These are phyloP conservation scores for Penaeus japonicus DNA, from an alignment of 1,140 invertebrate species.

Conservation along the genomic window DNA sequence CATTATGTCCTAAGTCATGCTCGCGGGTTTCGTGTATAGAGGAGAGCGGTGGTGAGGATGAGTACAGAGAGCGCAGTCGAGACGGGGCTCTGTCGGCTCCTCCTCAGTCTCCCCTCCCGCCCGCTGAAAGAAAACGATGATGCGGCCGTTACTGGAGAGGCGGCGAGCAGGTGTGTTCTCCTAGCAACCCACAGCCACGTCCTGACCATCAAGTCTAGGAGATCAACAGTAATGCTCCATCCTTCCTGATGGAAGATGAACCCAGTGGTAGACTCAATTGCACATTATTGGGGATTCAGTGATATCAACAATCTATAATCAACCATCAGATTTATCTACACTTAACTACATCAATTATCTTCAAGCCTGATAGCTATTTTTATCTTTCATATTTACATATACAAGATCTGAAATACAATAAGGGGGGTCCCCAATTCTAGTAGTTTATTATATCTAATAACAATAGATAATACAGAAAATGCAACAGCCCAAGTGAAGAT, in stretches of 20 bases:
- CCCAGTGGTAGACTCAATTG: constrained; percentile 35
- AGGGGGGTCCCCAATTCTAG: not conserved
- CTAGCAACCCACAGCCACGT: constrained; percentile 42
- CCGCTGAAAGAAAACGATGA: constrained; percentile 55
- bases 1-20: constrained; percentile 60
- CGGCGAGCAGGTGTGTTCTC: constrained; percentile 15
- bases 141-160: constrained; percentile 35
- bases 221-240: constrained; percentile 43
- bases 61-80: constrained; percentile 44
- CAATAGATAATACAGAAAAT: constrained; percentile 30
- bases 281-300: constrained; percentile 6
- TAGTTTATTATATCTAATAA: not conserved
- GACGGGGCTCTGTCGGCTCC: constrained; percentile 23
- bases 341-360: constrained; percentile 18
- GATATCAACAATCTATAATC: constrained; percentile 33
- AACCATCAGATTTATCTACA: constrained; percentile 25
- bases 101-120: constrained; percentile 40
- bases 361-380: not conserved
- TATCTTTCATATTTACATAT: too few species aligned
- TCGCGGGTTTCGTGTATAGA: constrained; percentile 60
- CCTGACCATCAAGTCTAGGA: constrained; percentile 34
- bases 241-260: constrained; percentile 49
- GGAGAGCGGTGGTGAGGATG: constrained; percentile 48
- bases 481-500: constrained; percentile 22
- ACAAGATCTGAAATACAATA: not conserved